Evolutionary conservation across 2,888 invertebrate species (phyloP), one percentile per base, ranked within the genome.

Genomic region (Lydus trimaculatus): DNA sequence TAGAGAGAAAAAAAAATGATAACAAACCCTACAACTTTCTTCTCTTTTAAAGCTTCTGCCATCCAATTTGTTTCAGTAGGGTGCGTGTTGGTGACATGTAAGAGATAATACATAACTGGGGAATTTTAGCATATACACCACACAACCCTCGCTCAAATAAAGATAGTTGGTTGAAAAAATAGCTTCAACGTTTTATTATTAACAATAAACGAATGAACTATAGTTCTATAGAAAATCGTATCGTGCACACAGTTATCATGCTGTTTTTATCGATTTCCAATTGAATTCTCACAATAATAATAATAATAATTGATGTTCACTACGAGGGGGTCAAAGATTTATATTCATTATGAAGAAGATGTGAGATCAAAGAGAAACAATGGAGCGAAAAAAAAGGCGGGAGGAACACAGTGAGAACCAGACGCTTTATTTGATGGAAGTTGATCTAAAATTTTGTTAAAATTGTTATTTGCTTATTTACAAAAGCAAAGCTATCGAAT

Each of bases 241-340:
- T 43, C 20, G 23, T 52, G 23, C 0, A n/a, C n/a, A n/a, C n/a
- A 11, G 48, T 39, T 39, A 11, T 8, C 48, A 2, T 58, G 61
- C 28, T 52, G 39, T 60, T 15, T 20, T 31, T 62, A 68, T 68
- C 62, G 68, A 68, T 68, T 64, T 58, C 61, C 61, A 43, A 20
- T 67, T 43, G 65, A 68, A 70, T 68, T 72, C 70, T 52, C 64
- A 68, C 52, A 52, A 31, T 36, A 36, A 15, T 15, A 13, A 36
- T 67, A 66, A 65, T 66, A 66, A 72, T 72, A 72, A 70, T 72
- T 70, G 70, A 70, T 70, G 52, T 63, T 62, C 65, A 66, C 70
- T 64, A 52, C 25, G 25, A 20, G 31, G 48, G 58, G 52, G 64
- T 52, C 43, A 43, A 63, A 67, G 72, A 72, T 72, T 72, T 70